These are phyloP conservation scores for Ophion ventricosus DNA, from an alignment of 2,888 invertebrate genomes.

Conservation along the genomic window DNA sequence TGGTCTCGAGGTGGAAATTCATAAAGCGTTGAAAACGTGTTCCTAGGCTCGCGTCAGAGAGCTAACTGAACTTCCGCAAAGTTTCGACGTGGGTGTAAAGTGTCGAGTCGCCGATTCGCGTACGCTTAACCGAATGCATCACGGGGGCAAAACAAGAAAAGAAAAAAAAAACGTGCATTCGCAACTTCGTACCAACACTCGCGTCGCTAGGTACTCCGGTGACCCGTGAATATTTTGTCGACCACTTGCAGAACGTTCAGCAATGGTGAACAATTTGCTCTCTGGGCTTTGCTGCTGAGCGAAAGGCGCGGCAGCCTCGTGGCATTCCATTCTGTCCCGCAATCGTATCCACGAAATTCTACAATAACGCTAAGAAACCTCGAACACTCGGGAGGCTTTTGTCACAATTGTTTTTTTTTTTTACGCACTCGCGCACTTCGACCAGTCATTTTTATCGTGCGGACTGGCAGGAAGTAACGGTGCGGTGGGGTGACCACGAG, in stretches of 20 bases:
- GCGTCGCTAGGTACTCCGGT: conserved; percentile 78
- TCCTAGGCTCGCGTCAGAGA: background rate
- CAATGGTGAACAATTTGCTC: conserved; percentile 62
- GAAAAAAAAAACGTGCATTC: no score
- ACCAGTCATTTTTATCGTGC: background rate
- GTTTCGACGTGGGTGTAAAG: conserved; percentile 28
- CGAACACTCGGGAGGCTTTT: background rate
- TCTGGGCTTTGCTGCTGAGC: conserved; percentile 65
- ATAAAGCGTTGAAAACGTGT: background rate
- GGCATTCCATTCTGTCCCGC: conserved; percentile 75
- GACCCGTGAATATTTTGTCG: conserved; percentile 81
- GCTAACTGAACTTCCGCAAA: conserved; percentile 56
- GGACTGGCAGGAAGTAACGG: background rate
- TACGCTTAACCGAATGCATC: conserved; percentile 65
- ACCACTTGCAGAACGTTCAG: conserved; percentile 76
- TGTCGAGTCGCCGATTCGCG: background rate
- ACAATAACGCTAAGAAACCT: background rate
- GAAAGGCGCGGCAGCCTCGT: conserved; percentile 80
- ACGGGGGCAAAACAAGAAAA: conserved; percentile 72
- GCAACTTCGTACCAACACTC: conserved; percentile 48
- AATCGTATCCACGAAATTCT: conserved; percentile 69
- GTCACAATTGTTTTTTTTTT: background rate
- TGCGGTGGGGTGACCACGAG: background rate
- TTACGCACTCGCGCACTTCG: background rate
- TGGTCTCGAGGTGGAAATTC: no score